Evolutionary conservation across 2,888 invertebrate species (phyloP).

Genomic region (Platycheirus albimanus): DNA sequence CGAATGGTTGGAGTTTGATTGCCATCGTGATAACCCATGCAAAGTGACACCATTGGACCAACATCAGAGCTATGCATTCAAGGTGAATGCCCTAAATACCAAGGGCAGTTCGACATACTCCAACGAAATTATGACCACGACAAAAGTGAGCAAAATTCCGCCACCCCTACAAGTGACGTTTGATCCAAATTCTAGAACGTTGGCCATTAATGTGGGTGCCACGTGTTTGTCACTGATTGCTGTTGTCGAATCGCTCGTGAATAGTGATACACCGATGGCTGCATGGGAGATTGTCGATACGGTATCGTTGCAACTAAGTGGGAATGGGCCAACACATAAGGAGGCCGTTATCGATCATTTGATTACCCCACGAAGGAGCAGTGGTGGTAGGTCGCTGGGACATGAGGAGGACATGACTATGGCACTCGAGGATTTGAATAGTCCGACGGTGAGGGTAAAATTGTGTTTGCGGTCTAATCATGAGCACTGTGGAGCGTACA

Average conservation of each 20-base stretch:
- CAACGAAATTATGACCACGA: slow-evolving; percentile 91
- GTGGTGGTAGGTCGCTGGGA: slow-evolving; percentile 84
- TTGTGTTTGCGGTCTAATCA: slow-evolving; percentile 91
- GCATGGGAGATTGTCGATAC: slow-evolving; percentile 90
- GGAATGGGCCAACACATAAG: slow-evolving; percentile 87
- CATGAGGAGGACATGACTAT: slow-evolving; percentile 85
- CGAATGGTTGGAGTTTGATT: slow-evolving; percentile 93
- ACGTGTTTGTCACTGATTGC: slow-evolving; percentile 91
- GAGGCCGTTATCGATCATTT: slow-evolving; percentile 88
- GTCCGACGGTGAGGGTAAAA: slow-evolving; percentile 89
- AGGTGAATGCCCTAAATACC: slow-evolving; percentile 94
- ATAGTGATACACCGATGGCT: slow-evolving; percentile 84
- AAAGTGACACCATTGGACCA: slow-evolving; percentile 93
- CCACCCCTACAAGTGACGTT: slow-evolving; percentile 91
- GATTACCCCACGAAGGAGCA: slow-evolving; percentile 83
- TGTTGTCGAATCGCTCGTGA: slow-evolving; percentile 88
- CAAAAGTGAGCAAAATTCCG: slow-evolving; percentile 92
- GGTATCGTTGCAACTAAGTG: slow-evolving; percentile 88
- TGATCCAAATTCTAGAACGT: slow-evolving; percentile 89
- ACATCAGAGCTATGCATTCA: slow-evolving; percentile 93
- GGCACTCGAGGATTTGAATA: slow-evolving; percentile 85
- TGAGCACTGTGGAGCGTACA: slow-evolving; percentile 92
- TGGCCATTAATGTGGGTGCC: slow-evolving; percentile 91
- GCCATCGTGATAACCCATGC: slow-evolving; percentile 93
- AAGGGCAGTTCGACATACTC: slow-evolving; percentile 94